Conservation (phyloP, 2,888 invertebrate genomes). For the Salticus scenicus region DNA sequence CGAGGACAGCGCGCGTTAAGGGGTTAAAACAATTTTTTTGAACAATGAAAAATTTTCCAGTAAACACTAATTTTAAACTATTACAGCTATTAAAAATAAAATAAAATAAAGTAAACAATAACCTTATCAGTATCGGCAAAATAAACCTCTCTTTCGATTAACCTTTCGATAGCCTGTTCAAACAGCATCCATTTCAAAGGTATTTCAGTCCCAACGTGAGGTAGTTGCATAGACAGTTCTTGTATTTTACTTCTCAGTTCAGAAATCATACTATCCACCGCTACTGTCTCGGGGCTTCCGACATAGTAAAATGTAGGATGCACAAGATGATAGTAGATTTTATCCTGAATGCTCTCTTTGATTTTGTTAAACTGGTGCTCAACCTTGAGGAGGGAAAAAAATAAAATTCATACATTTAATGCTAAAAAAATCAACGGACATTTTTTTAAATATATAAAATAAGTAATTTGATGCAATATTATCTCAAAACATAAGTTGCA, state of each 20-base stretch:
- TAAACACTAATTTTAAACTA: no score
- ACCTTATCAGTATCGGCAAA: conserved; percentile 75
- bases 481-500: no score
- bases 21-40: no score
- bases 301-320: conserved; percentile 76
- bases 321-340: conserved; percentile 75
- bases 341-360: conserved; percentile 74
- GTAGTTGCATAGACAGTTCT: conserved; percentile 74
- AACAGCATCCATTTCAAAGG: conserved; percentile 76
- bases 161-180: conserved; percentile 75
- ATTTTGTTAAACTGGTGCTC: conserved; percentile 75
- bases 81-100: no score
- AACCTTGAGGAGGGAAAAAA: conserved; percentile 19
- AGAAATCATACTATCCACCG: conserved; percentile 72
- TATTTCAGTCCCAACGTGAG: conserved; percentile 76
- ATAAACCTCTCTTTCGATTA: conserved; percentile 75
- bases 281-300: conserved; percentile 72
- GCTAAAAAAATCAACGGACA: no score
- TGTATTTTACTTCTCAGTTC: conserved; percentile 74
- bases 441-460: no score
- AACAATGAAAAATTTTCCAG: no score
- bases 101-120: no score
- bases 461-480: no score
- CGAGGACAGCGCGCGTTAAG: no score
- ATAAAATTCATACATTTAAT: no score